phyloP scores from a whole-genome alignment of 2,888 invertebrate species.

The Orthosia gracilis region DNA sequence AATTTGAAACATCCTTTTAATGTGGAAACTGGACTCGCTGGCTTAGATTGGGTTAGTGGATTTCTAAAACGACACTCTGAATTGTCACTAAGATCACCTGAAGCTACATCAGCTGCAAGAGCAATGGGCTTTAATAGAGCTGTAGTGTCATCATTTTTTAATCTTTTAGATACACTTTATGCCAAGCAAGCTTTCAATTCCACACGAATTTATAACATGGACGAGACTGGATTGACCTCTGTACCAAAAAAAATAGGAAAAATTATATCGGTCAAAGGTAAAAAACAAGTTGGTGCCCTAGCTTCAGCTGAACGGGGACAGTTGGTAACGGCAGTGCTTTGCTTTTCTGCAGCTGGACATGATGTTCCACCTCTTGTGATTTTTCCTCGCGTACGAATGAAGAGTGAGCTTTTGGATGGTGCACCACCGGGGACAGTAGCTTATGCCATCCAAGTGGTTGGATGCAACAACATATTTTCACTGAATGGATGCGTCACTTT shows the following conservation, averaged over 20 bases:
- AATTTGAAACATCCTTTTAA: constrained; percentile 1
- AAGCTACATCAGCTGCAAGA: constrained; percentile 7
- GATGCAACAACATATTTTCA: constrained; percentile 15
- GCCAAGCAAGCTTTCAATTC: background rate
- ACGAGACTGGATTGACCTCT: constrained; percentile 1
- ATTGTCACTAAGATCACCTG: constrained; percentile 4
- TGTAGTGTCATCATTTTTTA: constrained; percentile 4
- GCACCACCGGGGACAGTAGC: constrained; percentile 3
- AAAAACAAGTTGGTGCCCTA: constrained; percentile 17
- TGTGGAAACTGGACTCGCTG: background rate
- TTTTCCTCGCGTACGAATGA: constrained; percentile 11
- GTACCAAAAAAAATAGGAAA: constrained; percentile 7
- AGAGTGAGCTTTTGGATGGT: constrained; percentile 13
- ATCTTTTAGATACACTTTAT: background rate
- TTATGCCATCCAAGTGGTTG: background rate
- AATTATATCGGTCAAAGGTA: constrained; percentile 10
- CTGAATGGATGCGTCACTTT: constrained; percentile 27
- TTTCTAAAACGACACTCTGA: constrained; percentile 6
- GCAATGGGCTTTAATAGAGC: background rate
- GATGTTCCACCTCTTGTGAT: background rate
- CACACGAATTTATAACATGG: constrained; percentile 6
- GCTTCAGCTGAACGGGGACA: constrained; percentile 7
- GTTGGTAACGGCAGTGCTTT: constrained; percentile 6
- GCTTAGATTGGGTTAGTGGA: constrained; percentile 8
- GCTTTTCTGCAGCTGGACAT: background rate